These are phyloP conservation scores for Acleris emargana DNA, from an alignment of 2,888 invertebrate genomes.

Conservation along the genomic window DNA sequence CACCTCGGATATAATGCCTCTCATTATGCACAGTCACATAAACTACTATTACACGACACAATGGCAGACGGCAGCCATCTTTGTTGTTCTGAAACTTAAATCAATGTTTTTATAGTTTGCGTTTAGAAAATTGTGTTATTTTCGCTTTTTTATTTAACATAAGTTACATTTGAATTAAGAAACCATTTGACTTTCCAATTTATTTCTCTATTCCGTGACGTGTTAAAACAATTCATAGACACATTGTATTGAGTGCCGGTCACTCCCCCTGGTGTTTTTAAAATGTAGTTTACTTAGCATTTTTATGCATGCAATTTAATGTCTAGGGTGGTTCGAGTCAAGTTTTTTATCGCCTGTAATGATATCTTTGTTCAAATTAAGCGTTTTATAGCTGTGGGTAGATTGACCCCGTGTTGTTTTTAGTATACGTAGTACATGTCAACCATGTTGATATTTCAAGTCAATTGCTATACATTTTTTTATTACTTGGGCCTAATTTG, in stretches of 20 bases:
- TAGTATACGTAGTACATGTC: slow-evolving; percentile 11
- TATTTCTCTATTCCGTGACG: slow-evolving; percentile 16
- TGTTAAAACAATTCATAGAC: slow-evolving; percentile 10
- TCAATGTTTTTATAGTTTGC: too few species aligned
- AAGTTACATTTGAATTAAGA: too few species aligned
- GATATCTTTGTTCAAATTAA: slow-evolving; percentile 35
- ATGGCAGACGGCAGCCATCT: neutral
- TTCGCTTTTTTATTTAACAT: neutral
- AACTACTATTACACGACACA: neutral
- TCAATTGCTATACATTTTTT: neutral
- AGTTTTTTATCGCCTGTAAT: slow-evolving; percentile 32
- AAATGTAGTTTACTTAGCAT: slow-evolving; percentile 33
- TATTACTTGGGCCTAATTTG: neutral
- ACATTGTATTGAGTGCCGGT: neutral
- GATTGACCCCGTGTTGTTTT: slow-evolving; percentile 16
- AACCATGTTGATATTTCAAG: slow-evolving; percentile 7
- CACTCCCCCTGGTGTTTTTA: slow-evolving; percentile 22
- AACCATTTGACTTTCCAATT: too few species aligned
- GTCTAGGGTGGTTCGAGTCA: slow-evolving; percentile 24
- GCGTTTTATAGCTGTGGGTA: slow-evolving; percentile 26
- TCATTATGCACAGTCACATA: too few species aligned
- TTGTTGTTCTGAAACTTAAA: too few species aligned
- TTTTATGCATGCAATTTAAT: slow-evolving; percentile 26
- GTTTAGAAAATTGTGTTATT: too few species aligned
- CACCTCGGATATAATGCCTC: too few species aligned